Evolutionary conservation across 2,888 invertebrate genomes (phyloP).

Genomic region (Cerastoderma edule): DNA sequence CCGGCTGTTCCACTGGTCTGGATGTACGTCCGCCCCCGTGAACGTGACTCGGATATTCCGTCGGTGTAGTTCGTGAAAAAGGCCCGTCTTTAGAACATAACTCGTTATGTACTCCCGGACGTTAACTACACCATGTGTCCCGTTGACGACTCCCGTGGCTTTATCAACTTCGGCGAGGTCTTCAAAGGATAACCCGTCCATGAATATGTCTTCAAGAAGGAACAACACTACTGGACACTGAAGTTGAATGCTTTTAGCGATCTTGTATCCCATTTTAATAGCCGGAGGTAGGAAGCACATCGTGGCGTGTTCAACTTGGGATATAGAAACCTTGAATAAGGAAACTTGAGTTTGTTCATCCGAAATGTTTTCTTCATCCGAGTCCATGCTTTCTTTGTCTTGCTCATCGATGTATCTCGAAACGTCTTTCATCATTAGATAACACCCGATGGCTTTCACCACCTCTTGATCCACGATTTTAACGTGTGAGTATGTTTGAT

Average conservation of each 20-base stretch:
- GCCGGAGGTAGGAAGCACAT: conserved; percentile 28
- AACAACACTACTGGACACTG: conserved; percentile 28
- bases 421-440: conserved; percentile 37
- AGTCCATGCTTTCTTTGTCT: not conserved
- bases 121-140: not conserved
- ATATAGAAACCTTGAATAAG: conserved; percentile 37
- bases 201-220: not conserved
- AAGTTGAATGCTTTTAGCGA: conserved; percentile 38
- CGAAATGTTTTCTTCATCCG: not conserved
- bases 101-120: conserved; percentile 27
- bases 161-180: not conserved
- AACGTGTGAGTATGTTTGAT: not conserved
- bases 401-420: not conserved
- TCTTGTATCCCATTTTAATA: conserved; percentile 32
- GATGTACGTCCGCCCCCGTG: not conserved
- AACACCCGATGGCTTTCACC: conserved; percentile 23
- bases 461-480: conserved; percentile 1
- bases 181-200: not conserved
- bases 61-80: conserved; percentile 30
- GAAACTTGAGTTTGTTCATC: not conserved
- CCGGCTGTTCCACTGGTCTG: conserved; percentile 7
- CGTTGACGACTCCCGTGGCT: not conserved
- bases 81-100: conserved; percentile 31
- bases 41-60: not conserved
- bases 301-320: conserved; percentile 38